A percentile compares a stretch with the other conserved stretches of the same genome.
Evolutionary conservation across 1,140 invertebrate genomes (phyloP).

Genomic region (Thaumetopoea pityocampa): DNA sequence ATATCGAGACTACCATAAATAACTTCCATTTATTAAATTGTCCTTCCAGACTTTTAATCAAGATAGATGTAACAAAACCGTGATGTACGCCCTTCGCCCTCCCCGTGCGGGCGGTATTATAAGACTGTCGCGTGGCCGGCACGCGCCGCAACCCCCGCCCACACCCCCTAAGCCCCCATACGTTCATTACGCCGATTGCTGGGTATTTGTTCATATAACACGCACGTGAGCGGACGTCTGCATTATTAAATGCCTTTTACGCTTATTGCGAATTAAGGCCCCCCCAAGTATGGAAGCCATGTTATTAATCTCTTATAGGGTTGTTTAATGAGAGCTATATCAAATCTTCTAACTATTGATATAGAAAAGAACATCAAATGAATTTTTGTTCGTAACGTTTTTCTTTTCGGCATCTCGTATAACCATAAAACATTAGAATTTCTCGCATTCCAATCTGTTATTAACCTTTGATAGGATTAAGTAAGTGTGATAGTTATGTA

Average conservation of each 20-base stretch:
- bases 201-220: conserved; percentile 56
- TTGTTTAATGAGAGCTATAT: conserved; percentile 24
- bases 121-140: conserved; percentile 60
- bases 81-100: conserved; percentile 48
- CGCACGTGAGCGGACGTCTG: conserved; percentile 58
- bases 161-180: conserved; percentile 20
- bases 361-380: conserved; percentile 29
- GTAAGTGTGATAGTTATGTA: too few species aligned
- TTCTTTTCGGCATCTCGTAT: too few species aligned
- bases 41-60: conserved; percentile 26
- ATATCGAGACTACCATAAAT: conserved; percentile 19
- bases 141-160: conserved; percentile 38
- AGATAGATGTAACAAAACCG: conserved; percentile 27
- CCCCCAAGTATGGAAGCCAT: conserved; percentile 36
- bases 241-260: conserved; percentile 76
- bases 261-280: conserved; percentile 66
- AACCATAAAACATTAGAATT: too few species aligned
- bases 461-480: too few species aligned
- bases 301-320: conserved; percentile 50
- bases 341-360: conserved; percentile 29
- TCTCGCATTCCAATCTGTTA: too few species aligned
- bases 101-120: conserved; percentile 40
- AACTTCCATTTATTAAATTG: conserved; percentile 11
- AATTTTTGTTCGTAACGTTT: too few species aligned
- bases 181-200: conserved; percentile 63